Evolutionary conservation across 2,888 invertebrate genomes (phyloP), one percentile per base, ranked within the genome.

Genomic region (Torymus texanus): DNA sequence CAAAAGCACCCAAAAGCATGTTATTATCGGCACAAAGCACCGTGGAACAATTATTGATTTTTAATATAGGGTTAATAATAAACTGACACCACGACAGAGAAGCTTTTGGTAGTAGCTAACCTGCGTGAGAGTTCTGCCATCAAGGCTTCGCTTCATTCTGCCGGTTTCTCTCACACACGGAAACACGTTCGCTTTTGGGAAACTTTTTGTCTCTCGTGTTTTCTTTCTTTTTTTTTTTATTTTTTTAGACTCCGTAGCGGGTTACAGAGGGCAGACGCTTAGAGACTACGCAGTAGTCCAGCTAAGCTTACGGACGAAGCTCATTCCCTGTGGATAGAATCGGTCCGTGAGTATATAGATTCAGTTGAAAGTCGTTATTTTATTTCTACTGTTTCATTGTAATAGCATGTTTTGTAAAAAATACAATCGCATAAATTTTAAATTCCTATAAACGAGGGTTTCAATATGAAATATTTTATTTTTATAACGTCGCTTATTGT

Each of bases 81-180:
- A 41, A 58, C 13, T 16, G 4, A 53, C 2, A 12, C 29, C 62
- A 62, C 41, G 68, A 62, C 70, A 55, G 8, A n/a, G 16, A 11
- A 72, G 55, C 41, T 41, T 41, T 41, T 41, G 41, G 8, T 29
- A 14, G 41, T 14, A 50, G 62, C 81, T 84, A 81, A 87, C 87
- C 84, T 87, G 85, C 12, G 80, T 78, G 21, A 84, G 80, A 72
- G 70, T 81, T 56, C 85, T 84, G 12, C 85, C 85, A 56, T 86
- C 86, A 24, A 83, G 63, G 62, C 81, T 85, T 65, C 84, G 85
- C 80, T 87, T 87, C 87, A 87, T 87, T 82, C 67, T 84, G 84
- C 79, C 79, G 55, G 67, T 82, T 74, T 21, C 1, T 82, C 50
- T 78, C 65, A 66, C 14, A 50, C 59, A 66, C 14, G 24, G 3